Evolutionary conservation across 1,140 invertebrate species (phyloP).

Genomic region (Coelopa frigida): DNA sequence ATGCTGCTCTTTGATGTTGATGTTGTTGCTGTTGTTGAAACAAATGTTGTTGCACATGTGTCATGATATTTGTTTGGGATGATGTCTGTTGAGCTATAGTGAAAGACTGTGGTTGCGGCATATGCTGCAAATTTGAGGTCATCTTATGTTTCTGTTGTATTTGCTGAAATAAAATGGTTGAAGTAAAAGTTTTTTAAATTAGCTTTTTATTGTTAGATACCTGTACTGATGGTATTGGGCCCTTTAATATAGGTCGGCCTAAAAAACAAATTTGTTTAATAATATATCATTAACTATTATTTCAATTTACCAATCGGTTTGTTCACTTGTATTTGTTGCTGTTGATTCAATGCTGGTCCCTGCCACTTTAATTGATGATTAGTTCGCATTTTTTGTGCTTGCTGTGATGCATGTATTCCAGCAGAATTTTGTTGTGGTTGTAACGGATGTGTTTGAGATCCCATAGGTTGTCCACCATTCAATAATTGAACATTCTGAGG

Average conservation of each 20-base stretch:
- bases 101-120: slow-evolving; percentile 3
- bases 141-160: slow-evolving; percentile 25
- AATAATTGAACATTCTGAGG: slow-evolving; percentile 13
- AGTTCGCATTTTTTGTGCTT: slow-evolving; percentile 2
- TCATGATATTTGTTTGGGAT: neutral
- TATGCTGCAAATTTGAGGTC: no score
- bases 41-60: slow-evolving; percentile 7
- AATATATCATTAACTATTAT: no score
- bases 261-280: no score
- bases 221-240: no score
- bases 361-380: neutral
- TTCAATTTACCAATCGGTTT: no score
- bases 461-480: neutral
- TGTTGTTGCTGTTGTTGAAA: slow-evolving; percentile 22
- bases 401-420: neutral
- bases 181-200: slow-evolving; percentile 13
- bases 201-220: no score
- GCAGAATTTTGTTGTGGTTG: neutral
- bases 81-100: slow-evolving; percentile 11
- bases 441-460: neutral
- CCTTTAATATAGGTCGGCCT: no score
- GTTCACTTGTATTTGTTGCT: no score
- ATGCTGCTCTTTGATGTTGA: slow-evolving; percentile 20
- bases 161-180: slow-evolving; percentile 27
- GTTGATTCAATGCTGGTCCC: neutral